Conservation (phyloP, 2,888 invertebrate species). For the Synanthedon vespiformis region DNA sequence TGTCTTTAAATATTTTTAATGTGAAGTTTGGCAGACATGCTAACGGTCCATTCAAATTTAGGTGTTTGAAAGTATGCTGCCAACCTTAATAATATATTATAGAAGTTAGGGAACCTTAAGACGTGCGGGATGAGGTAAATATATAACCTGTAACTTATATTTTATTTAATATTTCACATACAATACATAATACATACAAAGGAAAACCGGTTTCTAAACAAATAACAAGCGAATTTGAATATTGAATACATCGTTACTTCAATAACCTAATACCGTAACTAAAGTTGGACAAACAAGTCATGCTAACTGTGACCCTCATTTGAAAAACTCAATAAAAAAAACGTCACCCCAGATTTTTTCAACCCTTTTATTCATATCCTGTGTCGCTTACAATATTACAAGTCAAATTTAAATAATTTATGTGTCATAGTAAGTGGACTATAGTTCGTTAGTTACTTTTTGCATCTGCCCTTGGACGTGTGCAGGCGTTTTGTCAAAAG, state of each 20-base stretch:
- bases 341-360: slow-evolving; percentile 54
- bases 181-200: too few species aligned
- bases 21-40: slow-evolving; percentile 2
- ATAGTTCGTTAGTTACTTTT: slow-evolving; percentile 40
- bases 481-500: slow-evolving; percentile 10
- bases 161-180: too few species aligned
- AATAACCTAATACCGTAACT: slow-evolving; percentile 44
- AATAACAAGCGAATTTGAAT: slow-evolving; percentile 31
- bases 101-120: too few species aligned
- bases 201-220: slow-evolving; percentile 1
- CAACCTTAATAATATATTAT: too few species aligned
- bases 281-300: slow-evolving; percentile 39
- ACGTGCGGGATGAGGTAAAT: too few species aligned
- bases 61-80: too few species aligned
- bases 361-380: slow-evolving; percentile 69
- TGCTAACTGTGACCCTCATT: slow-evolving; percentile 34
- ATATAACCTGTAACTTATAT: too few species aligned
- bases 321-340: slow-evolving; percentile 34
- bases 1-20: background rate
- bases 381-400: slow-evolving; percentile 62
- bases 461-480: slow-evolving; percentile 44
- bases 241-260: slow-evolving; percentile 47
- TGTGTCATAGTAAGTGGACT: slow-evolving; percentile 31
- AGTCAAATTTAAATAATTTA: slow-evolving; percentile 70
- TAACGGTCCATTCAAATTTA: too few species aligned